Evolutionary conservation across 2,113 vertebrate genomes (phyloP).

Genomic region (Machaerirhynchus nigripectus): DNA sequence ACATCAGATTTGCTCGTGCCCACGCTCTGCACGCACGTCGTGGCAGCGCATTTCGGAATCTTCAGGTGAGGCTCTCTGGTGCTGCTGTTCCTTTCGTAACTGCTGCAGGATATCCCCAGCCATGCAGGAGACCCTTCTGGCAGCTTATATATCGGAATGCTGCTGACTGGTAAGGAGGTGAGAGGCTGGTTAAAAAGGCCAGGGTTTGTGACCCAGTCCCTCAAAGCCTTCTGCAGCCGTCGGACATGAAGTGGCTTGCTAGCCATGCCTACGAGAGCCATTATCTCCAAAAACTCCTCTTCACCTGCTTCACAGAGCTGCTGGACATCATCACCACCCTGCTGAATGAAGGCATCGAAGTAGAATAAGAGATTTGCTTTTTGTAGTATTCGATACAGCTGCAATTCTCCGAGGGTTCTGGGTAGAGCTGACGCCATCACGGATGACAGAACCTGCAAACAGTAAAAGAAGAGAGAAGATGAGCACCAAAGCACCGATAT

Average conservation of each 20-base stretch:
- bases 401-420: conserved; percentile 95
- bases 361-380: conserved; percentile 95
- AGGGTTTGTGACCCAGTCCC: conserved; percentile 98
- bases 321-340: conserved; percentile 97
- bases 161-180: conserved; percentile 93
- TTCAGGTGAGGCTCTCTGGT: conserved; percentile 82
- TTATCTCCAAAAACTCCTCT: conserved; percentile 98
- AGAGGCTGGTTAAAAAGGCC: conserved; percentile 96
- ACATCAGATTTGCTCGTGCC: conserved; percentile 75
- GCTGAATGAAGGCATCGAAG: conserved; percentile 97
- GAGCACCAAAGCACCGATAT: neutral
- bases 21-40: conserved; percentile 79
- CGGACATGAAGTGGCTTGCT: conserved; percentile 96
- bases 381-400: conserved; percentile 95
- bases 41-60: conserved; percentile 83
- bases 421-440: conserved; percentile 94
- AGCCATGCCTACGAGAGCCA: conserved; percentile 97
- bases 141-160: conserved; percentile 96
- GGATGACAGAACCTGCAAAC: conserved; percentile 66
- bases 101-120: conserved; percentile 79
- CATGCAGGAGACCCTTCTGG: conserved; percentile 86
- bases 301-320: conserved; percentile 97
- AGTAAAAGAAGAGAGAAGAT: neutral
- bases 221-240: conserved; percentile 92
- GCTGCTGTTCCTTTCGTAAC: conserved; percentile 74